Conservation (phyloP, 1,140 invertebrate species). For the Platyscapa corneri region DNA sequence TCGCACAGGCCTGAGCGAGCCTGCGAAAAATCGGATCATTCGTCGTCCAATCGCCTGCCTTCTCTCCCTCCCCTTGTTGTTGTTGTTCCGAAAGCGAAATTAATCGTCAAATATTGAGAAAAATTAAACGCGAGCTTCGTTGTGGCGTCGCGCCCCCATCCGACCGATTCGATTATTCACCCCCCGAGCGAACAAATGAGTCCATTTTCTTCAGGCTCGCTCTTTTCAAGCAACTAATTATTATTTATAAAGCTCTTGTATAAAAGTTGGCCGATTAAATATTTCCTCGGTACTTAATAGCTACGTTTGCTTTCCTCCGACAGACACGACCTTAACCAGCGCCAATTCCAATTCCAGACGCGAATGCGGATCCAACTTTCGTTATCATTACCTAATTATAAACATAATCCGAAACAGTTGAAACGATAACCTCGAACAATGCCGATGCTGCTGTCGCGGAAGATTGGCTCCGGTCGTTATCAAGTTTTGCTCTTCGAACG, state of each 20-base stretch:
- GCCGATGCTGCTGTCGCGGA: not conserved
- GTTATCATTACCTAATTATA: too few species aligned
- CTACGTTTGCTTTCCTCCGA: not conserved
- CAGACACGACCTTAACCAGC: not conserved
- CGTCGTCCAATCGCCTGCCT: not conserved
- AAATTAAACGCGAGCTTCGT: too few species aligned
- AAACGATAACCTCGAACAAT: not conserved
- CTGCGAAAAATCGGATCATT: slow-evolving; percentile 21
- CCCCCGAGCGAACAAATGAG: too few species aligned
- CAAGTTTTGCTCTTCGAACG: not conserved
- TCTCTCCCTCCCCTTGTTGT: too few species aligned
- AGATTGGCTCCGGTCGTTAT: not conserved
- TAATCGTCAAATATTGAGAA: too few species aligned
- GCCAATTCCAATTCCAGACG: not conserved
- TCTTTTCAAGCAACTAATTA: not conserved
- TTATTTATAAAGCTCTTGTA: not conserved
- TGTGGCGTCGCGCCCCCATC: too few species aligned
- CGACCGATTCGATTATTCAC: too few species aligned
- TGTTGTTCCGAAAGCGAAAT: too few species aligned
- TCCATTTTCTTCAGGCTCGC: slow-evolving; percentile 19
- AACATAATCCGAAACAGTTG: too few species aligned
- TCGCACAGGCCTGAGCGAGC: not conserved
- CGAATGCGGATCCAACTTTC: not conserved
- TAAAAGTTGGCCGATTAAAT: not conserved
- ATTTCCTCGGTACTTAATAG: not conserved